phyloP scores from a whole-genome alignment of 2,888 invertebrate genomes.

The Drosophila lacicola region DNA sequence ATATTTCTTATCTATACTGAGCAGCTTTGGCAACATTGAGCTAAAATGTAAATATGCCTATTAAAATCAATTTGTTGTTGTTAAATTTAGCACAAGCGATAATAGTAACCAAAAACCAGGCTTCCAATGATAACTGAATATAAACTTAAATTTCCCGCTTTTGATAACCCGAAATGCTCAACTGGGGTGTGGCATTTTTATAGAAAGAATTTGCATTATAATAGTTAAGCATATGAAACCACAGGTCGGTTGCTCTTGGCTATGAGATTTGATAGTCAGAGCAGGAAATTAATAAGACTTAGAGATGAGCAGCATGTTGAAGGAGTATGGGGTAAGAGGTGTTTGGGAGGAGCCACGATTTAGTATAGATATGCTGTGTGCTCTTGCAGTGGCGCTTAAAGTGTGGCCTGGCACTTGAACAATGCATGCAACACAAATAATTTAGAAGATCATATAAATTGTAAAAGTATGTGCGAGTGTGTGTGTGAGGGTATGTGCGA shows the following conservation, averaged over 20 bases:
- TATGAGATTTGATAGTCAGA: slow-evolving; percentile 7
- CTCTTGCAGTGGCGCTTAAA: slow-evolving; percentile 29
- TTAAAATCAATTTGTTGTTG: not conserved
- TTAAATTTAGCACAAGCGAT: not conserved
- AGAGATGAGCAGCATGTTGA: not conserved
- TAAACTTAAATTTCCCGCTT: no score
- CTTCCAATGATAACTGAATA: not conserved
- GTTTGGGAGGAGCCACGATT: not conserved
- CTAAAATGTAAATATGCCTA: not conserved
- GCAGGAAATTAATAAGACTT: slow-evolving; percentile 7
- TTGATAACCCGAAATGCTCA: not conserved
- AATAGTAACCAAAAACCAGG: not conserved
- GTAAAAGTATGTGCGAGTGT: slow-evolving; percentile 3
- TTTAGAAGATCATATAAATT: slow-evolving; percentile 65
- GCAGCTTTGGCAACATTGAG: not conserved
- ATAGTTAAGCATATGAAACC: slow-evolving; percentile 12
- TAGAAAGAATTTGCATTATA: not conserved
- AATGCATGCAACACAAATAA: slow-evolving; percentile 59
- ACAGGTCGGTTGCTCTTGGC: slow-evolving; percentile 11
- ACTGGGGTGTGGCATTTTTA: not conserved
- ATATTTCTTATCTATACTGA: no score
- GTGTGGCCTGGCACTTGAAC: slow-evolving; percentile 44
- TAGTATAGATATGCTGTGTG: slow-evolving; percentile 1
- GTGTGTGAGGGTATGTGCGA: slow-evolving; percentile 20
- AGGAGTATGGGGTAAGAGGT: not conserved